Percentiles rank a stretch among this genome's conserved stretches.
These are phyloP conservation scores for Apodemia hepburni DNA, from an alignment of 2,888 invertebrate species.

Conservation along the genomic window DNA sequence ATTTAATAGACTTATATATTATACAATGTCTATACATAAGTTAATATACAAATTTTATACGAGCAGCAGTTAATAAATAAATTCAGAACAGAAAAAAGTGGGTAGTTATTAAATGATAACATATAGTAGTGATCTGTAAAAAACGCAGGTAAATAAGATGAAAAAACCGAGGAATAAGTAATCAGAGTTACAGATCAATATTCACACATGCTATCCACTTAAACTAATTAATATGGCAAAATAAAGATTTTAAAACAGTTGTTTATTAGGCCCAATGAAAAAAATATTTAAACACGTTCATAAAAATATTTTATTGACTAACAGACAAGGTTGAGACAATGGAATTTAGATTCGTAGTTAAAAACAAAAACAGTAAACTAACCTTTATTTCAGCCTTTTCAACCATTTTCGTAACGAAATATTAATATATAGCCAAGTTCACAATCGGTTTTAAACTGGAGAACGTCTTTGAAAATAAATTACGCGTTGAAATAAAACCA, in stretches of 20 bases:
- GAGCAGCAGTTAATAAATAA: too few relatives aligned
- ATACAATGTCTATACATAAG: too few relatives aligned
- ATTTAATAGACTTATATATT: too few relatives aligned
- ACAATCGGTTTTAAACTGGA: background rate
- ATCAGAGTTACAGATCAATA: background rate
- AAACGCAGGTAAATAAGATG: too few relatives aligned
- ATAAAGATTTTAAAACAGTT: background rate
- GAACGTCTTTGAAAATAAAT: background rate
- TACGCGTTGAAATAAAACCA: conserved; percentile 23
- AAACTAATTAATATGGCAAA: too few relatives aligned
- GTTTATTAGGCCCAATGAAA: background rate
- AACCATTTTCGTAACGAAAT: conserved; percentile 43
- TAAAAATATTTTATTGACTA: conserved; percentile 42
- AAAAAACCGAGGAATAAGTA: background rate
- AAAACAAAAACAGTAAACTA: conserved; percentile 34
- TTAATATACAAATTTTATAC: too few relatives aligned
- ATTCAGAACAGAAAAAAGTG: too few relatives aligned
- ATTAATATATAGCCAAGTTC: conserved; percentile 1
- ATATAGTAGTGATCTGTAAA: too few relatives aligned
- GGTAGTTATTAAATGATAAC: too few relatives aligned
- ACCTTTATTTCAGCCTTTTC: conserved; percentile 60
- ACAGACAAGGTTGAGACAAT: conserved; percentile 60
- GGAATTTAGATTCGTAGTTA: conserved; percentile 39
- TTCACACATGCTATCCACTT: background rate
- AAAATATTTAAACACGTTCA: conserved; percentile 25